phyloP scores from a whole-genome alignment of 1,140 invertebrate genomes.

The Cyphomyrmex costatus region DNA sequence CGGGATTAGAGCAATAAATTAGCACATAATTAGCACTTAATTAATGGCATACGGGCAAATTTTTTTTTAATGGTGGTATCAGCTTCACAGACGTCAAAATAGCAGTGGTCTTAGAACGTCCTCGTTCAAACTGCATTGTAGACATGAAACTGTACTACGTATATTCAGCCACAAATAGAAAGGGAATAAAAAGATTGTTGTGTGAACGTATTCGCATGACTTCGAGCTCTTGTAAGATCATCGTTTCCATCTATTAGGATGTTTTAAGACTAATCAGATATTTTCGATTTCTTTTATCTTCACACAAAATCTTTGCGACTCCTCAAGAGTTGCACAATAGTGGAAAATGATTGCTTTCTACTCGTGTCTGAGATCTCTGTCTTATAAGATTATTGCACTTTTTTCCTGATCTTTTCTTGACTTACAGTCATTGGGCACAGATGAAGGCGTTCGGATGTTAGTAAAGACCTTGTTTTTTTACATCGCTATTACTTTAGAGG shows the following conservation, averaged over 20 bases:
- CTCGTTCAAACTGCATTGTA: neutral
- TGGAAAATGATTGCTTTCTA: neutral
- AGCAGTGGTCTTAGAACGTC: neutral
- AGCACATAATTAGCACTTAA: too few species aligned
- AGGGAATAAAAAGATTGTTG: neutral
- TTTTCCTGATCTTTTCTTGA: conserved; percentile 8
- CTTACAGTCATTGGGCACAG: conserved; percentile 40
- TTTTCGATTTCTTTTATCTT: neutral
- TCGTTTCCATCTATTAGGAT: neutral
- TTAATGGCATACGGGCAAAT: too few species aligned
- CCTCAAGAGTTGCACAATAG: neutral
- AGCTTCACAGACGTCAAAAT: too few species aligned
- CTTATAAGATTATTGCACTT: neutral
- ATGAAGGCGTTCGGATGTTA: neutral
- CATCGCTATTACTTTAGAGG: conserved; percentile 52
- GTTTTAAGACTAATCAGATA: neutral
- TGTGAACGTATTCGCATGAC: neutral
- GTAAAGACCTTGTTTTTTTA: conserved; percentile 61
- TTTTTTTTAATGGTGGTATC: too few species aligned
- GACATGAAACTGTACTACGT: neutral
- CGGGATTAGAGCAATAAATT: too few species aligned
- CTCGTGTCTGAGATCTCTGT: neutral
- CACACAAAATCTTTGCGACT: neutral
- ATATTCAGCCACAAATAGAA: neutral
- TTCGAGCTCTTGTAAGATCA: neutral